Evolutionary conservation across 2,797 vertebrate genomes (phyloP).

Genomic region (Aotus griseimembra): DNA sequence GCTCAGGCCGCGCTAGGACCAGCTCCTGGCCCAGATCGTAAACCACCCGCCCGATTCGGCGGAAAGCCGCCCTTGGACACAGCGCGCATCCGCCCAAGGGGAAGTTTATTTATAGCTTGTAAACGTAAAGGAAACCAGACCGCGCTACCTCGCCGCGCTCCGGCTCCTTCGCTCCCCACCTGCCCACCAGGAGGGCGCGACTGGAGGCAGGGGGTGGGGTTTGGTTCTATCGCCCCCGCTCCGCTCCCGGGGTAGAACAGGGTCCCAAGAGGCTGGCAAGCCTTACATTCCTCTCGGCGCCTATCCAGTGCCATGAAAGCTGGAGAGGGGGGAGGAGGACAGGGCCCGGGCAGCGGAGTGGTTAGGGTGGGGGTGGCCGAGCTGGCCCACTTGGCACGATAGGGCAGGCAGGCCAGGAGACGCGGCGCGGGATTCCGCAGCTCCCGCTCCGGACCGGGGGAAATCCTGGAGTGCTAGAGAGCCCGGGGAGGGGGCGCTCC

Average conservation of each 20-base stretch:
- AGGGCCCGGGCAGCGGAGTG: background rate
- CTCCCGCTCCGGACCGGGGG: constrained; percentile 33
- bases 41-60: constrained; percentile 74
- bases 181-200: constrained; percentile 68
- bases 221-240: background rate
- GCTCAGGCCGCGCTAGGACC: constrained; percentile 57
- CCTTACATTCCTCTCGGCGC: background rate
- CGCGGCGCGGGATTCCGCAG: constrained; percentile 15
- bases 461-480: constrained; percentile 55
- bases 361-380: constrained; percentile 11
- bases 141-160: constrained; percentile 63
- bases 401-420: background rate
- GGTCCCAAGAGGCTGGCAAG: constrained; percentile 3
- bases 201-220: background rate
- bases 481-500: constrained; percentile 3
- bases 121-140: constrained; percentile 80
- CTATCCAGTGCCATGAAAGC: constrained; percentile 55
- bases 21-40: constrained; percentile 67
- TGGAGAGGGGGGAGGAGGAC: constrained; percentile 30
- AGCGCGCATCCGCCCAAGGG: constrained; percentile 73
- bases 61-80: constrained; percentile 78
- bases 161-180: constrained; percentile 67
- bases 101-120: constrained; percentile 82
- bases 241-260: background rate
- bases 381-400: constrained; percentile 58